Percentiles rank a stretch among this genome's conserved stretches.
These are phyloP conservation scores for Nasonia giraulti DNA, from an alignment of 1,140 invertebrate genomes.

Conservation along the genomic window DNA sequence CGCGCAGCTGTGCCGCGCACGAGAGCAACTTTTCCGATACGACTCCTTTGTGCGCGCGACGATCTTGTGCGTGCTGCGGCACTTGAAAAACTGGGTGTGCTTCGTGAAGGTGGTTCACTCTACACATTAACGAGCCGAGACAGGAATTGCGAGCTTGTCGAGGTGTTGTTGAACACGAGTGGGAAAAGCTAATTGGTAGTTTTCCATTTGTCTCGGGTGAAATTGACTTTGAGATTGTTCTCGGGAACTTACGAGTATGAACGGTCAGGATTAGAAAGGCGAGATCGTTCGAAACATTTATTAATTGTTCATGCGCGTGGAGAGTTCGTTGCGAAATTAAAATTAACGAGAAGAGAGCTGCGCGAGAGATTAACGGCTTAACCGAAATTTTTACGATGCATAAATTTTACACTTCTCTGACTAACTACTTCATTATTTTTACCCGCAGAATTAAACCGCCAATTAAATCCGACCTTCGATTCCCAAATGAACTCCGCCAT, in stretches of 20 bases:
- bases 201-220: not conserved
- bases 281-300: not conserved
- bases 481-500: not conserved
- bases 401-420: too few species aligned
- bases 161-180: not conserved
- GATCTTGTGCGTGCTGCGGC: not conserved
- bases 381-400: too few species aligned
- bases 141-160: too few species aligned
- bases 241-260: too few species aligned
- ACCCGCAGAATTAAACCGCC: not conserved
- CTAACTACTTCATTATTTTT: too few species aligned
- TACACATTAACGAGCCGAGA: not conserved
- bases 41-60: not conserved
- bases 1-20: conserved; percentile 20
- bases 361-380: not conserved
- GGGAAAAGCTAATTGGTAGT: not conserved
- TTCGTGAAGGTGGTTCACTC: not conserved
- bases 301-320: not conserved
- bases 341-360: not conserved
- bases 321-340: not conserved
- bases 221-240: not conserved
- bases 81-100: conserved; percentile 13
- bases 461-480: not conserved
- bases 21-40: not conserved
- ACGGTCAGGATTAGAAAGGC: not conserved